Percentiles rank a stretch among this genome's conserved stretches.
Evolutionary conservation across 2,888 invertebrate genomes (phyloP).

Genomic region (Dyspetes luteomarginatus): DNA sequence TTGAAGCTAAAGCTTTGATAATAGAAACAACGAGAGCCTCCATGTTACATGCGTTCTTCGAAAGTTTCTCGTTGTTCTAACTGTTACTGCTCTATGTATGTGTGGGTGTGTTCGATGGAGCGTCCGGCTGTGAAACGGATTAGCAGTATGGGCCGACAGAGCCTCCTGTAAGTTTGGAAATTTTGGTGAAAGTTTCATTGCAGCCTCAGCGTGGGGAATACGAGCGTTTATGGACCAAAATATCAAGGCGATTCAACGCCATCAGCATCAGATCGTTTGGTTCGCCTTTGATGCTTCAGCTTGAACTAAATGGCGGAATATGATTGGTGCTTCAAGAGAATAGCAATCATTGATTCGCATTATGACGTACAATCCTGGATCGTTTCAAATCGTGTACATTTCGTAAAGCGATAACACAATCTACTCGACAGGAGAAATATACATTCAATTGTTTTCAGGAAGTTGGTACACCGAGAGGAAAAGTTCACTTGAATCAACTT

Average conservation of each 20-base stretch:
- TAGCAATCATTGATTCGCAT: neutral
- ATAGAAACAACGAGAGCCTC: slow-evolving; percentile 3
- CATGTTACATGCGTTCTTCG: slow-evolving; percentile 30
- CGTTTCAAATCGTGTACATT: neutral
- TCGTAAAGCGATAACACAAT: neutral
- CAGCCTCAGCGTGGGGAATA: neutral
- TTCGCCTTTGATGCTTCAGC: neutral
- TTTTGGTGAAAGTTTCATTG: neutral
- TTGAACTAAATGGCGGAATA: neutral
- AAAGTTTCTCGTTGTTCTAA: slow-evolving; percentile 42
- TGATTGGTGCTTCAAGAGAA: neutral
- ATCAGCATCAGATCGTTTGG: neutral
- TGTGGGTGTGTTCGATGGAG: slow-evolving; percentile 29
- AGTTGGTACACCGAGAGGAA: no score
- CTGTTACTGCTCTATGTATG: slow-evolving; percentile 3
- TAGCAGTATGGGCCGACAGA: neutral
- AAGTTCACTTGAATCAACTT: no score
- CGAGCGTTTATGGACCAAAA: neutral
- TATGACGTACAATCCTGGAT: neutral
- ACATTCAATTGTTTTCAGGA: no score
- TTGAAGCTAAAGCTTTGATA: slow-evolving; percentile 6
- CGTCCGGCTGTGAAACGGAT: neutral
- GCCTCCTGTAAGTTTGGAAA: slow-evolving; percentile 1
- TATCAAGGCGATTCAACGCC: neutral
- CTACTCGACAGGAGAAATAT: no score